Evolutionary conservation across 2,797 vertebrate genomes (phyloP), one percentile per base, ranked within the genome.

Genomic region (Dendrocincla fuliginosa): DNA sequence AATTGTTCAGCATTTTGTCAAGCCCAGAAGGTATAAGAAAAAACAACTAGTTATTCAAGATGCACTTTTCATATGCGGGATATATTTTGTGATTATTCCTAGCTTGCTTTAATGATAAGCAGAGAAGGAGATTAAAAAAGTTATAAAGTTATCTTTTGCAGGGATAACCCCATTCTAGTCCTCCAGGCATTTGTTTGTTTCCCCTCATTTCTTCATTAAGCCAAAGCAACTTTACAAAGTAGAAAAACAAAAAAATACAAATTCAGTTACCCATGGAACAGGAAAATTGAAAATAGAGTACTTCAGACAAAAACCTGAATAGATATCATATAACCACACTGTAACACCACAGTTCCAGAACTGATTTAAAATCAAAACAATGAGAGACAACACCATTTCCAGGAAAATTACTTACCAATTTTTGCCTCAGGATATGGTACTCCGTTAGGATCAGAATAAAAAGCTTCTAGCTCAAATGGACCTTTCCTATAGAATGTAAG

Each of bases 341-440:
- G 10, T 47, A 91, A 77, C 23, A 84, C 18, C 4, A 74, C 5
- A 24, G 22, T 37, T 69, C 56, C 33, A 87, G 33, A 64, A 59
- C 15, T 23, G 3, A 67, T 59, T 67, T 57, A 47, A 84, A 25
- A 80, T 17, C 32, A n/a, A 68, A 68, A 69, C 25, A 44, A 39
- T 12, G 9, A 6, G 5, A 91, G 39, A 68, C 42, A 59, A 8
- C 10, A 56, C 5, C 30, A 60, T 30, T 79, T 74, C 55, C 57
- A 80, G 27, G 19, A 95, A 25, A 86, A 61, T 2, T 77, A 55
- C 97, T 98, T 97, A 98, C 98, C 98, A 75, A 98, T 98, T 95
- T 98, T 98, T 84, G 97, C 94, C 92, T 98, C 98, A 11, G 98
- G 98, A 94, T 98, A 98, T 1, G 98, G 98, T 64, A 98, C 95